These are phyloP conservation scores for Charanyca ferruginea DNA, from an alignment of 2,888 invertebrate species.

Conservation along the genomic window DNA sequence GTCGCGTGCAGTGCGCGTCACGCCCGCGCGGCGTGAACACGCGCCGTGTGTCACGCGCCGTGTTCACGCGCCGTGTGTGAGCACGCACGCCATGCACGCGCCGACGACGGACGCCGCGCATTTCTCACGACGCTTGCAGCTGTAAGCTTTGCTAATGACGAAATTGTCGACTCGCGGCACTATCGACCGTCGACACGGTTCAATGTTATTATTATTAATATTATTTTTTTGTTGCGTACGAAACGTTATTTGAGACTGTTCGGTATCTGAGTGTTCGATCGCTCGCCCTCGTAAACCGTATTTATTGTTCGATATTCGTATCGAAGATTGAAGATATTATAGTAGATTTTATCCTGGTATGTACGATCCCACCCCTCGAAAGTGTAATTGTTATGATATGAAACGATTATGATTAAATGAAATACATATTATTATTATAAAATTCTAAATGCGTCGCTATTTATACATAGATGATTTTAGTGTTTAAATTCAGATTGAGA, in stretches of 20 bases:
- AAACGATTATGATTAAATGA: slow-evolving; percentile 76
- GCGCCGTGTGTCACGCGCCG: not conserved
- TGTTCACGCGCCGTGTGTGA: slow-evolving; percentile 64
- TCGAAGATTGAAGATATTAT: slow-evolving; percentile 72
- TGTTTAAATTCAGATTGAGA: slow-evolving; percentile 88
- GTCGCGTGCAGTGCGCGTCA: slow-evolving; percentile 50
- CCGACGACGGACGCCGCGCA: slow-evolving; percentile 61
- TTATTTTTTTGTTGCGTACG: slow-evolving; percentile 88
- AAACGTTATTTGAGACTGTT: slow-evolving; percentile 89
- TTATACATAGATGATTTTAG: slow-evolving; percentile 86
- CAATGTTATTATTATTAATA: slow-evolving; percentile 72
- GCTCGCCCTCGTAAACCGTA: slow-evolving; percentile 83
- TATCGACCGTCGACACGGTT: slow-evolving; percentile 70
- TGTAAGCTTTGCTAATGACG: slow-evolving; percentile 89
- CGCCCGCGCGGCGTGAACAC: slow-evolving; percentile 4
- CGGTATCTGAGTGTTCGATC: slow-evolving; percentile 86
- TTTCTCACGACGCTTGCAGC: slow-evolving; percentile 89
- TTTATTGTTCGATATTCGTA: slow-evolving; percentile 79
- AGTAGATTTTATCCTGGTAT: slow-evolving; percentile 76
- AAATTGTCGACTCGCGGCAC: slow-evolving; percentile 81
- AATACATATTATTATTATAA: slow-evolving; percentile 76
- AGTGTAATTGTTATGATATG: slow-evolving; percentile 84
- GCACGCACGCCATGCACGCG: slow-evolving; percentile 66
- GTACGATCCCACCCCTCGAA: slow-evolving; percentile 82
- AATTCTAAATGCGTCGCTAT: slow-evolving; percentile 88